phyloP scores from a whole-genome alignment of 2,797 vertebrate genomes.

The Lycodopsis pacificus region DNA sequence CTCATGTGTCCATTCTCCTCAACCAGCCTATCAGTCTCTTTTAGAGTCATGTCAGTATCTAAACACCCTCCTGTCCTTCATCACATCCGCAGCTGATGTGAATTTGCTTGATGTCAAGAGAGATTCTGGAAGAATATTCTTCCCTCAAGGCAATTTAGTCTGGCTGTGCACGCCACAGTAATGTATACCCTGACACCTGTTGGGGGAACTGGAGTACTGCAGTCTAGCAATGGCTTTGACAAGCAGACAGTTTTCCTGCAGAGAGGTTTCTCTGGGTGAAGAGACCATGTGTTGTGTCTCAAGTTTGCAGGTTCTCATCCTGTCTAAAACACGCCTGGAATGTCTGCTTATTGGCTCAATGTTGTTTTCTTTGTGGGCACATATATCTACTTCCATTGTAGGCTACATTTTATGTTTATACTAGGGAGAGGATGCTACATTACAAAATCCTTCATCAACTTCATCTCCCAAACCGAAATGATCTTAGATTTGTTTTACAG shows the following conservation, averaged over 20 bases:
- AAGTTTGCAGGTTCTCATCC: slow-evolving; percentile 54
- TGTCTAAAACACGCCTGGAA: slow-evolving; percentile 36
- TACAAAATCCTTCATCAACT: neutral
- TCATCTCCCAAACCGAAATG: neutral
- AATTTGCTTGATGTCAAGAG: slow-evolving; percentile 50
- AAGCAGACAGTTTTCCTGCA: slow-evolving; percentile 53
- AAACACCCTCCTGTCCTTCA: slow-evolving; percentile 27
- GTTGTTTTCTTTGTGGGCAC: slow-evolving; percentile 7
- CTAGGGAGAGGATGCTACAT: neutral
- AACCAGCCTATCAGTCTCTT: slow-evolving; percentile 28
- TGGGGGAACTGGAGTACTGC: slow-evolving; percentile 62
- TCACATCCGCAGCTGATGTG: slow-evolving; percentile 43
- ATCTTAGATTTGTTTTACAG: neutral
- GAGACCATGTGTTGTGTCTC: slow-evolving; percentile 55
- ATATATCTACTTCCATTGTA: neutral
- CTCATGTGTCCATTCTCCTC: slow-evolving; percentile 25
- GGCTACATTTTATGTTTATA: neutral
- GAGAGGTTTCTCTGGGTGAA: slow-evolving; percentile 45
- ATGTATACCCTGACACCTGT: slow-evolving; percentile 75
- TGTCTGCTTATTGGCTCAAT: slow-evolving; percentile 38
- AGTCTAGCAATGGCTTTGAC: slow-evolving; percentile 40
- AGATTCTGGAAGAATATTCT: slow-evolving; percentile 48
- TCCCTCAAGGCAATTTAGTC: slow-evolving; percentile 48
- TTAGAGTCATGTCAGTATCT: slow-evolving; percentile 25
- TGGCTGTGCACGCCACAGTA: slow-evolving; percentile 20